Base-by-base conservation (phyloP, 2,113 vertebrate species). In the Poeciliopsis prolifica region DNA sequence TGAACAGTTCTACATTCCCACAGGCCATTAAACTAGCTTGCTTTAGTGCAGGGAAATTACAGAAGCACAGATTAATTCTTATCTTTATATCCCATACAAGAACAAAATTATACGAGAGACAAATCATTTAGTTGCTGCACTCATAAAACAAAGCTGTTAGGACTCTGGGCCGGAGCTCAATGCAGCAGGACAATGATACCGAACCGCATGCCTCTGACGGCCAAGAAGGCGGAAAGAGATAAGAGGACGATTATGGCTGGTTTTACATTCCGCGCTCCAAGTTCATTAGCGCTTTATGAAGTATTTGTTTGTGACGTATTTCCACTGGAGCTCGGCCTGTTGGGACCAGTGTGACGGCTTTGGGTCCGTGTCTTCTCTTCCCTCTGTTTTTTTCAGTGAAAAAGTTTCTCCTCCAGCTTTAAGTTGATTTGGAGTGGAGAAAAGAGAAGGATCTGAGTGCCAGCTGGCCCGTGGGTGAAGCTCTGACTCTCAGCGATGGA, bases 61-160 rank as follows among this genome's bases (percentile, higher is more conserved):
- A 89, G 68, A 89, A 91, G 71, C 75, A 85, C 78, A 83, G 74
- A 91, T 90, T 77, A 87, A 79, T 81, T 76, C 86, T 88, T 88
- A 92, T 92, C 89, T 91, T 88, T 90, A 86, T 82, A 79, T 86
- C 86, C 89, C 89, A 85, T 86, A 82, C 81, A 89, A 87, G 58
- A 83, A 58, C 70, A 73, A 71, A 85, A 87, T 89, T 80, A 86
- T 78, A 77, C 3, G 12, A 80, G 71, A 83, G 84, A 89, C 86
- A 85, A 90, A 85, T 88, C 77, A 81, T 91, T 92, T 86, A 74
- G 81, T 72, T 83, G 80, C 76, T 76, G 69, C 82, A 48, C 33
- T 54, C 80, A 90, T 91, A 86, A 93, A 91, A 89, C 90, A 90
- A 88, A 86, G 80, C 89, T 78, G 91, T 93, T 91, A 92, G 70